These are phyloP conservation scores for Aspidiotus destructor DNA, from an alignment of 2,888 invertebrate genomes.

Conservation along the genomic window DNA sequence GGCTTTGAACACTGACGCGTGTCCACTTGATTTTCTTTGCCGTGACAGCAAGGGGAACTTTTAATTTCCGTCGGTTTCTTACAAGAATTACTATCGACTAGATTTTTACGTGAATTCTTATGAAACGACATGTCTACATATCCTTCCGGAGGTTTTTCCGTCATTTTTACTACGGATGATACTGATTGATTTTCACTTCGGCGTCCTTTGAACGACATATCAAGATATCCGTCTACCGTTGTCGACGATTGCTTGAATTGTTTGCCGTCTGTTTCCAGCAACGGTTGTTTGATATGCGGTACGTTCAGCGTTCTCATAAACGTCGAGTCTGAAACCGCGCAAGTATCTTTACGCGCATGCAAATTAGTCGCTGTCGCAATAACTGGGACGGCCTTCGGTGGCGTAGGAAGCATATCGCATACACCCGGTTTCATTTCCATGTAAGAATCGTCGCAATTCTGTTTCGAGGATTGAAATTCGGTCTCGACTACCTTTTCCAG, in stretches of 20 bases:
- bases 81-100: slow-evolving; percentile 22
- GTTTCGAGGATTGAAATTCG: slow-evolving; percentile 19
- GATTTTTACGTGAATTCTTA: slow-evolving; percentile 38
- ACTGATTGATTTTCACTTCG: slow-evolving; percentile 1
- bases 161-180: slow-evolving; percentile 6
- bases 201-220: slow-evolving; percentile 25
- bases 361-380: slow-evolving; percentile 16
- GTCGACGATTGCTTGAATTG: slow-evolving; percentile 13
- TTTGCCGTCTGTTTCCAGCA: slow-evolving; percentile 25
- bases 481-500: slow-evolving; percentile 36
- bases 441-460: slow-evolving; percentile 17
- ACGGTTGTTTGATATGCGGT: slow-evolving; percentile 28
- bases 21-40: slow-evolving; percentile 22
- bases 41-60: background rate
- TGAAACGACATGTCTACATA: slow-evolving; percentile 46
- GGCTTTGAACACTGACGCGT: slow-evolving; percentile 21
- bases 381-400: slow-evolving; percentile 1
- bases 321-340: slow-evolving; percentile 1
- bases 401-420: slow-evolving; percentile 5
- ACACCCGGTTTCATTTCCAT: slow-evolving; percentile 34
- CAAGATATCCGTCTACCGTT: slow-evolving; percentile 25
- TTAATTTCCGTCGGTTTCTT: background rate
- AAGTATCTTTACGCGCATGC: slow-evolving; percentile 21
- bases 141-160: slow-evolving; percentile 42
- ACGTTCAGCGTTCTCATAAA: background rate